A percentile compares a stretch with the other conserved stretches of the same genome.
These are phyloP conservation scores for Clanis bilineata DNA, from an alignment of 2,888 invertebrate species.

Conservation along the genomic window DNA sequence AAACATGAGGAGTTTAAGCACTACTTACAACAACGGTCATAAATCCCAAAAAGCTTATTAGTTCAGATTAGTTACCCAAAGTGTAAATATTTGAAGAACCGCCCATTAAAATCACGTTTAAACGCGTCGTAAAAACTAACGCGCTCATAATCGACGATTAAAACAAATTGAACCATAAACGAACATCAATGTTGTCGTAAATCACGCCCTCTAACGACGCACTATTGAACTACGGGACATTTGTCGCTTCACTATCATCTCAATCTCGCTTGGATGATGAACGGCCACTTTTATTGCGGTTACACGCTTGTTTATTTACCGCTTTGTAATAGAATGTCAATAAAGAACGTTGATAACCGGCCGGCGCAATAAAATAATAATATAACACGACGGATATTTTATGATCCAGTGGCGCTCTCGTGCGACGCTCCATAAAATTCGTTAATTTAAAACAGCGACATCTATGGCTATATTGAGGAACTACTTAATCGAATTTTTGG, in stretches of 20 bases:
- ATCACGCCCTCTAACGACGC: conserved; percentile 69
- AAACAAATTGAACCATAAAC: conserved; percentile 64
- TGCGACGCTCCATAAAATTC: conserved; percentile 34
- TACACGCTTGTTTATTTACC: conserved; percentile 69
- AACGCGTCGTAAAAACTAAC: conserved; percentile 68
- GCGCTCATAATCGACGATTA: conserved; percentile 63
- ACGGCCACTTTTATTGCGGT: conserved; percentile 68
- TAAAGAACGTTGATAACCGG: conserved; percentile 64
- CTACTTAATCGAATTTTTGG: conserved; percentile 20
- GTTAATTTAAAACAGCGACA: conserved; percentile 49
- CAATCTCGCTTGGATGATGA: conserved; percentile 66
- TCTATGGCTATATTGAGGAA: conserved; percentile 59
- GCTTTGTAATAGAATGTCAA: conserved; percentile 69
- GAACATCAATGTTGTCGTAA: conserved; percentile 60
- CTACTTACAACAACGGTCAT: conserved; percentile 27
- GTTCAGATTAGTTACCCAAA: conserved; percentile 48
- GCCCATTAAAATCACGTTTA: conserved; percentile 66
- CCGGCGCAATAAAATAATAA: conserved; percentile 61
- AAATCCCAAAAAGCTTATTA: conserved; percentile 45
- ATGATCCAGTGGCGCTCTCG: conserved; percentile 45
- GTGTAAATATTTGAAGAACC: conserved; percentile 66
- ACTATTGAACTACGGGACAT: conserved; percentile 56
- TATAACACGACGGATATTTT: conserved; percentile 54
- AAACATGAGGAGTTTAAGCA: not conserved
- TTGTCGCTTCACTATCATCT: conserved; percentile 64